Conservation (phyloP, 2,797 vertebrate genomes). For the Brachyalestes nurse region DNA sequence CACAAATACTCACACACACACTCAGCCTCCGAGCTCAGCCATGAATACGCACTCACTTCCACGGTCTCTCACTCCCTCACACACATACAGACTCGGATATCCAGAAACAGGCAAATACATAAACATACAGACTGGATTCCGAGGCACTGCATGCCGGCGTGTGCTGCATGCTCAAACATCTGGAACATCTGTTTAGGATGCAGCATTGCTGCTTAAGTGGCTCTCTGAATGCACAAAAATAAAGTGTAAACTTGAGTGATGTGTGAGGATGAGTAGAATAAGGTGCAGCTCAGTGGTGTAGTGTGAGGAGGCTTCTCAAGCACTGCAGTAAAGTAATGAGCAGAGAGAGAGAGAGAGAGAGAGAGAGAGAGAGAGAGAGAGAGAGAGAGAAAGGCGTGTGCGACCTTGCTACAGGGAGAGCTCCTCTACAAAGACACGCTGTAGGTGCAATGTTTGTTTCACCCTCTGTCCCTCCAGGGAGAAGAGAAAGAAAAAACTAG, state of each 20-base stretch:
- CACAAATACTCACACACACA: neutral
- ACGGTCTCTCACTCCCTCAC: neutral
- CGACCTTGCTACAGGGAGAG: slow-evolving; percentile 74
- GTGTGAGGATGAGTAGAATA: neutral
- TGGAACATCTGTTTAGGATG: slow-evolving; percentile 5
- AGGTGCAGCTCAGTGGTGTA: neutral
- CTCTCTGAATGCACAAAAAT: neutral
- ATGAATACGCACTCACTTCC: neutral
- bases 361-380: neutral
- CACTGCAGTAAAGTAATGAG: slow-evolving; percentile 46
- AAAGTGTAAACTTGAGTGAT: neutral
- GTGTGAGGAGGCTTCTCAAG: slow-evolving; percentile 4
- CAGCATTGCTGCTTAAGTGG: neutral
- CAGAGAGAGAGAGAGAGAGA: neutral
- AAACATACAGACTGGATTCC: neutral
- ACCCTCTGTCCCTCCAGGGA: slow-evolving; percentile 40
- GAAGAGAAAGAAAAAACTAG: neutral
- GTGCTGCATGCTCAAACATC: slow-evolving; percentile 10
- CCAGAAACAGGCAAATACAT: neutral
- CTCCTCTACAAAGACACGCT: slow-evolving; percentile 65
- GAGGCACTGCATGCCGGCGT: neutral
- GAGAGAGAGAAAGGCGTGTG: slow-evolving; percentile 13
- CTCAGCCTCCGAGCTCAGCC: neutral
- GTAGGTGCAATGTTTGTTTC: slow-evolving; percentile 64
- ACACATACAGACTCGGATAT: neutral